Evolutionary conservation across 1,140 invertebrate genomes (phyloP).

Genomic region (Oppia nitens): DNA sequence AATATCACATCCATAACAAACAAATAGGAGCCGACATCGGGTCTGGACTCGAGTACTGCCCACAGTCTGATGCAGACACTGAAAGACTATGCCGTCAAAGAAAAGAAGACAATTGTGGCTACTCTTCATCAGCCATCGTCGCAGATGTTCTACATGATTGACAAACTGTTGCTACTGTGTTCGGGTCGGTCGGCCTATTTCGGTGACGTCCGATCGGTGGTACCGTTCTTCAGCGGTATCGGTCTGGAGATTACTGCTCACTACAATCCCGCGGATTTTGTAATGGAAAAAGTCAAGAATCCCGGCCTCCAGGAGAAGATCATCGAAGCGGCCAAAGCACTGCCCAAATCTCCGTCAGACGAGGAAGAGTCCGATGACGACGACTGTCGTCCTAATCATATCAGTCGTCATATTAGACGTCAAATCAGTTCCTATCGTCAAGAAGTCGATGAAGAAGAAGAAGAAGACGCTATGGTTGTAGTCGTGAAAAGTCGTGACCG

Average conservation of each 20-base stretch:
- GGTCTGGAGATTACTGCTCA: constrained; percentile 54
- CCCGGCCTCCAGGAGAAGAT: constrained; percentile 49
- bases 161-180: constrained; percentile 55
- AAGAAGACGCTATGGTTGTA: not conserved
- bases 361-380: not conserved
- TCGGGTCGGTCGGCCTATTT: constrained; percentile 62
- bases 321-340: constrained; percentile 42
- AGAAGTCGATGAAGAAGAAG: not conserved
- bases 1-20: not conserved
- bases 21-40: constrained; percentile 61
- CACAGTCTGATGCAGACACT: constrained; percentile 52
- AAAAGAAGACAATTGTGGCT: constrained; percentile 60
- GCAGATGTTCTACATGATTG: constrained; percentile 72
- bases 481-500: no score
- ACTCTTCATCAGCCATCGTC: constrained; percentile 74
- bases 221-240: constrained; percentile 53
- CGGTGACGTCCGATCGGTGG: constrained; percentile 52
- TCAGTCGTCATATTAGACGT: no score
- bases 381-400: not conserved
- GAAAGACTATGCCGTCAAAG: constrained; percentile 53
- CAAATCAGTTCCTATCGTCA: not conserved
- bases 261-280: constrained; percentile 73
- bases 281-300: constrained; percentile 41
- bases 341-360: constrained; percentile 17
- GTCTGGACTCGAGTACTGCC: constrained; percentile 64